Conservation (phyloP, 2,113 vertebrate genomes). For the Psephotus haematonotus region DNA sequence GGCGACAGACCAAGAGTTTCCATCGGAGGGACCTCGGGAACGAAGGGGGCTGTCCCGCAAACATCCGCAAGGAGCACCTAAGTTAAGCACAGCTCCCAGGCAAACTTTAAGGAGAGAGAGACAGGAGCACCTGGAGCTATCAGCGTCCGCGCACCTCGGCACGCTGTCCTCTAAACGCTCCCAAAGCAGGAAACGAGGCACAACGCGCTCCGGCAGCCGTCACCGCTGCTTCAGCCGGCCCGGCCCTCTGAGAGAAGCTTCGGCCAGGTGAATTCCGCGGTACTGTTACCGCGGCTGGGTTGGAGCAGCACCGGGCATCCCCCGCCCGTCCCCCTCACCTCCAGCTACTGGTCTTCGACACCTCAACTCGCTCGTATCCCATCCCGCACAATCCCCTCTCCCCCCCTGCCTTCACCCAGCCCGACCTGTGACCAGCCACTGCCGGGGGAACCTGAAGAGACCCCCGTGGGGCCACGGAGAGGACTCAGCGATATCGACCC, state of each 20-base stretch:
- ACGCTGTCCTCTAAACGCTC: background rate
- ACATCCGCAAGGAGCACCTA: background rate
- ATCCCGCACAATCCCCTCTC: background rate
- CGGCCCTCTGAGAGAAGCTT: fast-evolving
- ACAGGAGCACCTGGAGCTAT: background rate
- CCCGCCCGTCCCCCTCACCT: too few species aligned
- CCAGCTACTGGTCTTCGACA: background rate
- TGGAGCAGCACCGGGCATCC: too few species aligned
- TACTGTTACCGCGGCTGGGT: too few species aligned
- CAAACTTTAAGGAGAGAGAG: constrained; percentile 26
- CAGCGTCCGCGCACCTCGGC: background rate
- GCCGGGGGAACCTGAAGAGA: background rate
- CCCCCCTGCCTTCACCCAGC: background rate
- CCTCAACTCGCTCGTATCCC: too few species aligned
- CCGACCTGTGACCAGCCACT: background rate
- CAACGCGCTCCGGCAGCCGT: fast-evolving
- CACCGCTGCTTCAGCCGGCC: background rate
- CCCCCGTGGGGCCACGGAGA: background rate
- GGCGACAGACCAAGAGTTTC: background rate
- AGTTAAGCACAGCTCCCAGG: background rate
- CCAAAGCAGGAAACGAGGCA: background rate
- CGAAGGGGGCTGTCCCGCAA: background rate
- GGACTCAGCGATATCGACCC: background rate
- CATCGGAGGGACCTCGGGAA: background rate
- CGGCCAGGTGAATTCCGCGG: too few species aligned